Percentiles rank a stretch among this genome's conserved stretches.
phyloP scores from a whole-genome alignment of 1,140 invertebrate species.

The Thrips palmi region DNA sequence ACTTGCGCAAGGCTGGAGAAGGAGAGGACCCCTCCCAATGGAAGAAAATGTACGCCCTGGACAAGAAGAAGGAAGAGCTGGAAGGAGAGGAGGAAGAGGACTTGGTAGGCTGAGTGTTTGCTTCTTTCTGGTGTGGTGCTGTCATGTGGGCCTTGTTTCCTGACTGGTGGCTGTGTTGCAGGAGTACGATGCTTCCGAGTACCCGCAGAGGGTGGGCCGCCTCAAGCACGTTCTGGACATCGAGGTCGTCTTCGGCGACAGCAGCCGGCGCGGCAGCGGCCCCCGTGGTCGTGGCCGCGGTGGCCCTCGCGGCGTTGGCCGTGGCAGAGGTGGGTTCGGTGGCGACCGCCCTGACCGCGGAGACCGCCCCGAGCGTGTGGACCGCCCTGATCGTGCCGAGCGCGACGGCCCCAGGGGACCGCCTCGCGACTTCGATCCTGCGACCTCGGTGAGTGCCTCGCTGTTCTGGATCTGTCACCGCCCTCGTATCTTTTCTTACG shows the following conservation, averaged over 20 bases:
- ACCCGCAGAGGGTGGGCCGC: slow-evolving; percentile 69
- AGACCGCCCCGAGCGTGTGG: too few relatives aligned
- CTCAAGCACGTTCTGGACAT: slow-evolving; percentile 70
- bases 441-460: too few relatives aligned
- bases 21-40: slow-evolving; percentile 77
- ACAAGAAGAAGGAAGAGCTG: slow-evolving; percentile 55
- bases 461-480: too few relatives aligned
- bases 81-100: slow-evolving; percentile 43
- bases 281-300: slow-evolving; percentile 23
- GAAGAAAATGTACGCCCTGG: slow-evolving; percentile 77
- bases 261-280: slow-evolving; percentile 30
- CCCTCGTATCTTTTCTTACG: too few relatives aligned
- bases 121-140: neutral
- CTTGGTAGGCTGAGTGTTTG: neutral
- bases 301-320: slow-evolving; percentile 20
- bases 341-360: too few relatives aligned
- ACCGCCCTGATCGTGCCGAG: too few relatives aligned
- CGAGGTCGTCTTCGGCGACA: slow-evolving; percentile 76
- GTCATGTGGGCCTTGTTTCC: neutral
- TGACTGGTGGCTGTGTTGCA: slow-evolving; percentile 16
- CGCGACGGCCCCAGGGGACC: too few relatives aligned
- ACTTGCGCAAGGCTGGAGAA: slow-evolving; percentile 79
- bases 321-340: slow-evolving; percentile 13
- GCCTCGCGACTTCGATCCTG: too few relatives aligned
- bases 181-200: slow-evolving; percentile 60